A percentile compares a stretch with the other conserved stretches of the same genome.
Conservation (phyloP, 2,113 vertebrate species). For the Neoarius graeffei region DNA sequence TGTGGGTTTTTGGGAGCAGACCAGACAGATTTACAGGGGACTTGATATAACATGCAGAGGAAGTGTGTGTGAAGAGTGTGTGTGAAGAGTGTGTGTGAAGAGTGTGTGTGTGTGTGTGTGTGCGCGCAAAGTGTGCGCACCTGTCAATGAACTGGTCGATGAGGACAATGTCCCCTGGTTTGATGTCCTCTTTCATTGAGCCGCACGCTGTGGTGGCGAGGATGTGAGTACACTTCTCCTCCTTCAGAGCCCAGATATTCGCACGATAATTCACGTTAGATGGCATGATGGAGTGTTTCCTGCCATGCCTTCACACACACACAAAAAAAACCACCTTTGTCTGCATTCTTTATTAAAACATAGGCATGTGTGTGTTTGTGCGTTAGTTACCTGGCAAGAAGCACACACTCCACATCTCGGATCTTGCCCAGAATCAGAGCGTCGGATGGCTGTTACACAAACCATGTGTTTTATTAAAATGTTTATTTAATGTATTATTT, state of each 20-base stretch:
- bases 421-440: constrained; percentile 94
- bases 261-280: constrained; percentile 90
- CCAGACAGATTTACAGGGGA: no score
- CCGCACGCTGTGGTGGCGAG: constrained; percentile 93
- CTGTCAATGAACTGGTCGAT: constrained; percentile 97
- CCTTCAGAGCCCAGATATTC: constrained; percentile 93
- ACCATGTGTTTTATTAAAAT: constrained; percentile 3
- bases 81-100: no score
- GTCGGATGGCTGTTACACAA: constrained; percentile 85
- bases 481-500: neutral
- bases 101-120: neutral
- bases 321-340: neutral
- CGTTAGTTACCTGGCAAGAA: constrained; percentile 85
- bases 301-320: constrained; percentile 81
- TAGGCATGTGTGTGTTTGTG: neutral
- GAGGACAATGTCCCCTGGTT: constrained; percentile 91
- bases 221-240: constrained; percentile 90
- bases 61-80: neutral
- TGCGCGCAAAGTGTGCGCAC: constrained; percentile 56
- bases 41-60: no score
- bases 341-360: neutral
- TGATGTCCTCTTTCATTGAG: constrained; percentile 90
- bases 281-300: constrained; percentile 92
- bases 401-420: constrained; percentile 92
- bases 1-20: no score